Conservation (phyloP, 2,113 vertebrate genomes). For the Macrotis lagotis region DNA sequence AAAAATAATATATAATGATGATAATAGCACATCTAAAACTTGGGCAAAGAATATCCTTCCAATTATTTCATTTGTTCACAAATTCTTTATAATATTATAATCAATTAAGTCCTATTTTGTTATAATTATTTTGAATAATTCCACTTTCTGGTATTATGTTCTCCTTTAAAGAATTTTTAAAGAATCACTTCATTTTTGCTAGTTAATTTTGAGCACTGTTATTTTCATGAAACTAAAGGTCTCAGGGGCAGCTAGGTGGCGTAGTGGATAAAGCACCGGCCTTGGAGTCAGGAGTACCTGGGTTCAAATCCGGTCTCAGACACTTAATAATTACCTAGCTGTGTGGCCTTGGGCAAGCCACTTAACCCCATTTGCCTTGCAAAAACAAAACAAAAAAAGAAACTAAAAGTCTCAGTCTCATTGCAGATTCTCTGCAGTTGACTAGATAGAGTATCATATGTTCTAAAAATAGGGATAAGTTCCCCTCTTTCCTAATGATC, state of each 20-base stretch:
- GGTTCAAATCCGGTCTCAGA: no score
- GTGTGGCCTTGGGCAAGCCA: no score
- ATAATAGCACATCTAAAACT: neutral
- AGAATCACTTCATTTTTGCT: neutral
- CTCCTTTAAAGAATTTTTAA: neutral
- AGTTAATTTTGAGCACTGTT: neutral
- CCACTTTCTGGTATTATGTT: neutral
- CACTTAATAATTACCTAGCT: no score
- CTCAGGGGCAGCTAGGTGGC: no score
- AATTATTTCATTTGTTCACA: neutral
- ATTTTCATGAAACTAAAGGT: neutral
- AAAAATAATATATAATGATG: no score
- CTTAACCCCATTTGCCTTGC: no score
- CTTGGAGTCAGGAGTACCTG: no score
- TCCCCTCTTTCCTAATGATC: neutral
- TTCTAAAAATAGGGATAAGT: neutral
- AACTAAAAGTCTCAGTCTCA: neutral
- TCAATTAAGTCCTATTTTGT: neutral
- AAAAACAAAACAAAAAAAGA: no score
- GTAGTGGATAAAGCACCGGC: no score
- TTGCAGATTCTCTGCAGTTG: neutral
- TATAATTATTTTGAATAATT: neutral
- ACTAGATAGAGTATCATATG: neutral
- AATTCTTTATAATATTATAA: neutral
- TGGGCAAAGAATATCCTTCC: neutral